These are phyloP conservation scores for Cebus imitator DNA, from an alignment of 2,113 vertebrate genomes.

Conservation along the genomic window DNA sequence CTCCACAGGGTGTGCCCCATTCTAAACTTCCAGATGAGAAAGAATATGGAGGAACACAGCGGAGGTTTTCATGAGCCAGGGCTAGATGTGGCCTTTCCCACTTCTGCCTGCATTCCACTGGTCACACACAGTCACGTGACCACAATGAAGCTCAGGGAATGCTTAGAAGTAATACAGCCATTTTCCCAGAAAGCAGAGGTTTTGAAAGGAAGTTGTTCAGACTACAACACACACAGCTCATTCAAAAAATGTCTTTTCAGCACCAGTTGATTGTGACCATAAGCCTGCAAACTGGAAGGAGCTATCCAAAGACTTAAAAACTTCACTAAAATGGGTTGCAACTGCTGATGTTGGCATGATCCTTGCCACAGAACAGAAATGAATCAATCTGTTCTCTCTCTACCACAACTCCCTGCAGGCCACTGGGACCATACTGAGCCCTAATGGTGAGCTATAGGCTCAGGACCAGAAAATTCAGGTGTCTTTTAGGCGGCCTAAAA, in stretches of 20 bases:
- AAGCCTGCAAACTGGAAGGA: neutral
- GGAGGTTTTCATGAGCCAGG: neutral
- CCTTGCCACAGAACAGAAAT: neutral
- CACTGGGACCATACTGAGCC: neutral
- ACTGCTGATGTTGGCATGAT: neutral
- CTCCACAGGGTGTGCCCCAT: neutral
- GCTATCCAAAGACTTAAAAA: neutral
- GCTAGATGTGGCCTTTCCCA: neutral
- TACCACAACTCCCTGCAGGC: neutral
- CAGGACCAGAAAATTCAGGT: neutral
- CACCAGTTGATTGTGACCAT: neutral
- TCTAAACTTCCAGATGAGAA: neutral
- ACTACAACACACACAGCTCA: neutral
- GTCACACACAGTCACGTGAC: neutral
- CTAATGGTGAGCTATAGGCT: neutral
- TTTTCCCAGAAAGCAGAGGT: neutral
- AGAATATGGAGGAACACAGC: neutral
- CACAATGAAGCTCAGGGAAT: neutral
- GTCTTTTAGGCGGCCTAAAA: neutral
- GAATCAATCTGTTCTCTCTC: neutral
- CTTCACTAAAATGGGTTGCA: neutral
- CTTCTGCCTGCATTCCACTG: neutral
- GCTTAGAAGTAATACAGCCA: neutral
- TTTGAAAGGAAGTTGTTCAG: neutral
- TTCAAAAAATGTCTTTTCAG: neutral